Conservation (phyloP, 2,797 vertebrate genomes). For the Sebastolobus alascanus region DNA sequence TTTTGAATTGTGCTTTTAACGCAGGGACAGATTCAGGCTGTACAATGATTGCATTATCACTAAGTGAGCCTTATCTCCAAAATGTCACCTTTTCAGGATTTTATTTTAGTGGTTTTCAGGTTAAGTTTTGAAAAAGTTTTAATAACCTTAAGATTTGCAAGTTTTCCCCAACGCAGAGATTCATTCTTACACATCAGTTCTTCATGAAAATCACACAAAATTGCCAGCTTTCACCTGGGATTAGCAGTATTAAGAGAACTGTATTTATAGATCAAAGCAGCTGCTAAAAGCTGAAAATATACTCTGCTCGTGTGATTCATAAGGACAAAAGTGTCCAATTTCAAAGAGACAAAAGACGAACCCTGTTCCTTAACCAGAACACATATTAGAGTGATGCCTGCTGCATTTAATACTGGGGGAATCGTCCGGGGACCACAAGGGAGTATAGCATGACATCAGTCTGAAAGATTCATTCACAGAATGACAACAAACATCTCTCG, state of each 20-base stretch:
- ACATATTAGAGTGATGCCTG: conserved; percentile 48
- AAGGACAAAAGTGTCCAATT: not conserved
- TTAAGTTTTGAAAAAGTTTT: not conserved
- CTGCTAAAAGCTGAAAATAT: conserved; percentile 11
- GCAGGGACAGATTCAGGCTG: not conserved
- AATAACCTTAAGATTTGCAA: not conserved
- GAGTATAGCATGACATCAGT: conserved; percentile 36
- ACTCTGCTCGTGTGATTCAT: not conserved
- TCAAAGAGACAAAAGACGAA: conserved; percentile 31
- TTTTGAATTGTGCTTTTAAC: conserved; percentile 2
- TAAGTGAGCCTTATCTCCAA: not conserved
- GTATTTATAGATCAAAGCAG: conserved; percentile 20
- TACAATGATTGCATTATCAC: not conserved
- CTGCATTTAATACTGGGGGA: conserved; percentile 64
- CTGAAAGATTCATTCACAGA: conserved; percentile 55
- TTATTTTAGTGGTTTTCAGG: not conserved
- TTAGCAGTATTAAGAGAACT: not conserved
- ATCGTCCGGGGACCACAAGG: conserved; percentile 37
- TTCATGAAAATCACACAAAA: not conserved
- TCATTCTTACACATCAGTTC: not conserved
- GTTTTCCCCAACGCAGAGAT: not conserved
- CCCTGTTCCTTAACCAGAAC: conserved; percentile 23
- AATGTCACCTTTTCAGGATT: not conserved
- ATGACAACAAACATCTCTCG: conserved; percentile 59
- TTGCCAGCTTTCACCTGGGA: not conserved